A percentile compares a stretch with the other conserved stretches of the same genome.
Conservation (phyloP, 2,113 vertebrate genomes). For the Laticauda colubrina region DNA sequence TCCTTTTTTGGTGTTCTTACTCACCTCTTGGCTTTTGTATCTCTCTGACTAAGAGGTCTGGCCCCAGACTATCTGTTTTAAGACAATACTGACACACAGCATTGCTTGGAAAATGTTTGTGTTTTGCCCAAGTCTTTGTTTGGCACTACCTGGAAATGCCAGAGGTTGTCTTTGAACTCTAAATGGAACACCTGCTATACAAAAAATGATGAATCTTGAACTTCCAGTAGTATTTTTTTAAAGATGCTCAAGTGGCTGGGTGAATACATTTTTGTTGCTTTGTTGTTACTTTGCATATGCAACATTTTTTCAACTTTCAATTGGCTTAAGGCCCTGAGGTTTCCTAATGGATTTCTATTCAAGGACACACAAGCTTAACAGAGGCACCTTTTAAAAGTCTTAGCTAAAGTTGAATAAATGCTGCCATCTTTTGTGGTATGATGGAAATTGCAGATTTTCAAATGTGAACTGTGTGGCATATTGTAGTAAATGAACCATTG, state of each 20-base stretch:
- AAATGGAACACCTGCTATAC: neutral
- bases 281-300: neutral
- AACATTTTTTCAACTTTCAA: neutral
- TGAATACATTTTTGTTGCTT: neutral
- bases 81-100: neutral
- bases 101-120: neutral
- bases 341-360: neutral
- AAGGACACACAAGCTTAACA: neutral
- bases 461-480: neutral
- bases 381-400: neutral
- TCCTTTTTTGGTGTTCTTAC: neutral
- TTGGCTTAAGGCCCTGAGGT: neutral
- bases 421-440: neutral
- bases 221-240: neutral
- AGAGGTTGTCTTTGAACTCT: neutral
- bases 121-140: neutral
- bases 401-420: neutral
- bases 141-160: neutral
- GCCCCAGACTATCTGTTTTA: neutral
- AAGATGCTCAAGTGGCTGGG: neutral
- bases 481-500: neutral
- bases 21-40: neutral
- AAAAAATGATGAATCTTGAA: neutral
- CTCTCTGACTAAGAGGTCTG: neutral
- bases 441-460: neutral